Evolutionary conservation across 1,140 invertebrate species (phyloP).

Genomic region (Drosophila bocqueti): DNA sequence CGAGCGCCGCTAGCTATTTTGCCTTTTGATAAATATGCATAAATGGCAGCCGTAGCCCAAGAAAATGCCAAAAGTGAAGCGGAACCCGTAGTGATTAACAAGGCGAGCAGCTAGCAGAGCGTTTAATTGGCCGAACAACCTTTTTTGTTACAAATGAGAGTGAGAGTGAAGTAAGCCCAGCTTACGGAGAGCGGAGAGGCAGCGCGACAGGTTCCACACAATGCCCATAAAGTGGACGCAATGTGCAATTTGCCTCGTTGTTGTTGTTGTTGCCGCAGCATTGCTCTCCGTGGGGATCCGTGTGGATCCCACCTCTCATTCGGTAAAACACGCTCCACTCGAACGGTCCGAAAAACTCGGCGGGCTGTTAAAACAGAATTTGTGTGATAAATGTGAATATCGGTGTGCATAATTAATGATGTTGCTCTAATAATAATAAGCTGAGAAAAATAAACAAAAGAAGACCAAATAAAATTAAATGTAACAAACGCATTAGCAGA

Average conservation of each 20-base stretch:
- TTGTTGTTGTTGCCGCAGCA: constrained; percentile 34
- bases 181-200: neutral
- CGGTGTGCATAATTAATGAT: constrained; percentile 27
- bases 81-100: constrained; percentile 48
- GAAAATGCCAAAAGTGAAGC: constrained; percentile 67
- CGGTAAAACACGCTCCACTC: constrained; percentile 34
- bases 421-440: constrained; percentile 34
- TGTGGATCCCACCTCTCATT: constrained; percentile 23
- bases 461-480: constrained; percentile 29
- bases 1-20: constrained; percentile 42
- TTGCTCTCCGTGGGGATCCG: constrained; percentile 7
- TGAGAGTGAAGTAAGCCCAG: constrained; percentile 52
- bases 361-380: constrained; percentile 23
- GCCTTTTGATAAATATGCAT: constrained; percentile 52
- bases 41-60: constrained; percentile 41
- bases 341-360: constrained; percentile 25
- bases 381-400: constrained; percentile 50
- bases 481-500: constrained; percentile 32
- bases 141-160: constrained; percentile 59
- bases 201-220: constrained; percentile 25
- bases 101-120: constrained; percentile 40
- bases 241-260: constrained; percentile 27
- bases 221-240: constrained; percentile 76
- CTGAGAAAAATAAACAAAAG: constrained; percentile 29
- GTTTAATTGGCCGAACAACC: constrained; percentile 52